These are phyloP conservation scores for Drepanosiphum platanoidis DNA, from an alignment of 2,888 invertebrate genomes.

Conservation along the genomic window DNA sequence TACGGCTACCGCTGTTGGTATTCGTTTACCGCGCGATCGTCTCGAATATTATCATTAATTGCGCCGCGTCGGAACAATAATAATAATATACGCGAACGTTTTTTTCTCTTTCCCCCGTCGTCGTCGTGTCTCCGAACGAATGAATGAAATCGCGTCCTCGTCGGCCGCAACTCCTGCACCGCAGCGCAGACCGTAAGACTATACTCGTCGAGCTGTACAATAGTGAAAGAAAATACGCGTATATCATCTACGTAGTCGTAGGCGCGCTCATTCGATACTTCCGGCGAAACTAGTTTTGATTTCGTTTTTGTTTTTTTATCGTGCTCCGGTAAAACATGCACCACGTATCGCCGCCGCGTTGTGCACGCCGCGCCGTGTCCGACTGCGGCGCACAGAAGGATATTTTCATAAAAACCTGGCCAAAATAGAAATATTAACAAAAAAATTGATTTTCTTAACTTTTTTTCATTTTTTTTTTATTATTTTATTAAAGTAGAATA, in stretches of 20 bases:
- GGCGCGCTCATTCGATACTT: constrained; percentile 21
- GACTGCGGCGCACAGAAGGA: neutral
- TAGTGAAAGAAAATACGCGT: neutral
- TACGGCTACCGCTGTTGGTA: neutral
- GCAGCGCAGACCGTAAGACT: neutral
- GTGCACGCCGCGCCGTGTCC: neutral
- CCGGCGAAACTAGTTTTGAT: constrained; percentile 44
- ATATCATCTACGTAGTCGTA: neutral
- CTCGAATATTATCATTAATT: neutral
- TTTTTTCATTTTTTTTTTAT: too few relatives aligned
- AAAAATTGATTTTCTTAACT: too few relatives aligned
- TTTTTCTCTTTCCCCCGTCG: neutral
- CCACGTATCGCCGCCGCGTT: neutral
- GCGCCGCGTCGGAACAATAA: neutral
- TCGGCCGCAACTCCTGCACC: neutral
- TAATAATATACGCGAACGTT: neutral
- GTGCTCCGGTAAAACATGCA: too few relatives aligned
- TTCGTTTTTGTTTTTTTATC: too few relatives aligned
- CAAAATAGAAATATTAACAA: too few relatives aligned
- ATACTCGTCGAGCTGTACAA: neutral
- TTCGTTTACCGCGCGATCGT: neutral
- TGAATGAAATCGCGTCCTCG: neutral
- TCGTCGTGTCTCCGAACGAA: neutral
- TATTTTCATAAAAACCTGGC: too few relatives aligned
- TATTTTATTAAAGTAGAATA: neutral